Base-by-base conservation (phyloP, 2,113 vertebrate species). In the Xyrauchen texanus region DNA sequence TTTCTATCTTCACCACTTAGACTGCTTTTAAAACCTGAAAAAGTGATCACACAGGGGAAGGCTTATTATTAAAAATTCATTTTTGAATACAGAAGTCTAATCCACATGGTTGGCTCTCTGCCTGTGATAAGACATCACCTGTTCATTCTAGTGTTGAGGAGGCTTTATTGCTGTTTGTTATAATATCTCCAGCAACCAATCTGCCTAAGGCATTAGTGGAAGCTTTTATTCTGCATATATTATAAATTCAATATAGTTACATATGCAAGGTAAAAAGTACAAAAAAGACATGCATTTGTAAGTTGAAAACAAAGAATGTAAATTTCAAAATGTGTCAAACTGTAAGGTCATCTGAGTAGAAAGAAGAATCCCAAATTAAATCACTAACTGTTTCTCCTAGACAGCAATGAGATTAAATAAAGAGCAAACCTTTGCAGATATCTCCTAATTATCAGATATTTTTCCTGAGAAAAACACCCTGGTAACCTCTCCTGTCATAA, bases 11-110 rank as follows among this genome's bases (percentile, higher is more conserved):
- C 51, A 58, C 57, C 69, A 55, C 81, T 79, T 67, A 69, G 61
- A 84, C 84, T 84, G 73, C 34, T 65, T 79, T 77, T 83, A 76
- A 85, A 75, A 81, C 82, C 80, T 9, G 7, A 58, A 5, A 44
- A 34, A 76, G 73, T 45, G 62, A 76, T 76, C 73, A 55, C 61
- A 65, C 73, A 76, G 16, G 60, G 62, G 71, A 63, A 0, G 58
- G 73, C 73, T 76, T 76, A 76, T 76, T 65, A 21, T 76, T 53
- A 63, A 51, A 75, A 63, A 52, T 53, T n/a, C 10, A 21, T 65
- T 64, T 76, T 53, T 49, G 15, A 45, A 76, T 65, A 76, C 47
- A 51, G 74, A 15, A 34, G 58, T 76, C 74, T 76, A 76, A 76
- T 64, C 60, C 73, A 64, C 58, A 51, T n/a, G 58, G 45, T 46